Base-by-base conservation (phyloP, 2,888 invertebrate species). In the Trilocha varians region DNA sequence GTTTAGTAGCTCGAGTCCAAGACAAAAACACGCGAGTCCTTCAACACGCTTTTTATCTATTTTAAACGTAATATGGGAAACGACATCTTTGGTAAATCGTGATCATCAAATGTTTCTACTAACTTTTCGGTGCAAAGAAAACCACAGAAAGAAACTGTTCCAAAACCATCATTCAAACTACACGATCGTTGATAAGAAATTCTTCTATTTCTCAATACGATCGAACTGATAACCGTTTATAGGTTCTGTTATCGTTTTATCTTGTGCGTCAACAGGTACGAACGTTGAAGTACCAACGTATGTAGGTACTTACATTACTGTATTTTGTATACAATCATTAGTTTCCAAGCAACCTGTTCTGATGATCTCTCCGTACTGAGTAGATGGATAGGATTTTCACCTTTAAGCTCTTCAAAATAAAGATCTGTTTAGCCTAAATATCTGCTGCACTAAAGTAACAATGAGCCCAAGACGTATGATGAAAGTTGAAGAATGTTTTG, bases 311-410 rank as follows among this genome's bases (percentile, higher is more conserved):
- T n/a, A n/a, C n/a, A n/a, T n/a, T n/a, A n/a, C n/a, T 18, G 5
- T 18, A 18, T 25, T 25, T 25, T 25, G 25, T 25, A 2, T 25
- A 25, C 2, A 3, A 25, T 3, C 6, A 25, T 3, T 25, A 6
- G 6, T 9, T 25, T 25, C 25, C 25, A 3, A 25, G 25, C 11
- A 25, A 25, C 25, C 56, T 46, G 55, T 50, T 50, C 45, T 48
- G 41, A 49, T 47, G 42, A 59, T 54, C 36, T 38, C n/a, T n/a
- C n/a, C n/a, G n/a, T n/a, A n/a, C n/a, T n/a, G n/a, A n/a, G n/a
- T n/a, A n/a, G n/a, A n/a, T n/a, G n/a, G n/a, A n/a, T n/a, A n/a
- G n/a, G n/a, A n/a, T n/a, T n/a, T n/a, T n/a, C n/a, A n/a, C n/a
- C n/a, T n/a, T n/a, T n/a, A n/a, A n/a, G n/a, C n/a, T n/a, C n/a